Evolutionary conservation across 2,888 invertebrate genomes (phyloP).

Genomic region (Drosophila differens): DNA sequence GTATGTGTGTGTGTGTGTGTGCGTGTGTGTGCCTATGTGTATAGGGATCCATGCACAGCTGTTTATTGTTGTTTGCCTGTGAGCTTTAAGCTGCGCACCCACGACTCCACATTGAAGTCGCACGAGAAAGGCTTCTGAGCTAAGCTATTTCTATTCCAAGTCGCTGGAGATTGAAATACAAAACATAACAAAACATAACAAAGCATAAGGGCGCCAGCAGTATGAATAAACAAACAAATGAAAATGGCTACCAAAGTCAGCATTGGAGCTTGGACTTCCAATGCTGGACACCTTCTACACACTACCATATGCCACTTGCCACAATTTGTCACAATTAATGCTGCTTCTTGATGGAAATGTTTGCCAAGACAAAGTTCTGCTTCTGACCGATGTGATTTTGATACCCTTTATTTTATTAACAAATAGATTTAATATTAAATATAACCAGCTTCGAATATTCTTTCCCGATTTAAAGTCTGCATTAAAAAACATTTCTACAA

Average conservation of each 20-base stretch:
- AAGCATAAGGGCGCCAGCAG: conserved; percentile 38
- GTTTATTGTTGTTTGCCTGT: conserved; percentile 38
- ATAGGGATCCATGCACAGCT: conserved; percentile 23
- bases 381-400: background rate
- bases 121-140: conserved; percentile 27
- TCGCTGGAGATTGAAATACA: conserved; percentile 36
- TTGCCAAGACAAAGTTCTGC: conserved; percentile 8
- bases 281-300: conserved; percentile 18
- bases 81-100: conserved; percentile 31
- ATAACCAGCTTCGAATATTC: background rate
- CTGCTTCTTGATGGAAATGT: conserved; percentile 41
- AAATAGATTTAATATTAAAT: background rate
- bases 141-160: conserved; percentile 24
- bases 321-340: conserved; percentile 70
- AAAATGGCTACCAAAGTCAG: conserved; percentile 30
- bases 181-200: background rate
- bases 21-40: background rate
- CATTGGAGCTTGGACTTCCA: conserved; percentile 9
- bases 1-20: background rate
- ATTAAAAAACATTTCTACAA: background rate
- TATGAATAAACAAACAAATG: conserved; percentile 47
- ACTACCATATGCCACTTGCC: background rate
- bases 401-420: background rate
- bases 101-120: conserved; percentile 28
- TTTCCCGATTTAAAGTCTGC: background rate